Evolutionary conservation across 2,113 vertebrate species (phyloP).

Genomic region (Amblyornis subalaris): DNA sequence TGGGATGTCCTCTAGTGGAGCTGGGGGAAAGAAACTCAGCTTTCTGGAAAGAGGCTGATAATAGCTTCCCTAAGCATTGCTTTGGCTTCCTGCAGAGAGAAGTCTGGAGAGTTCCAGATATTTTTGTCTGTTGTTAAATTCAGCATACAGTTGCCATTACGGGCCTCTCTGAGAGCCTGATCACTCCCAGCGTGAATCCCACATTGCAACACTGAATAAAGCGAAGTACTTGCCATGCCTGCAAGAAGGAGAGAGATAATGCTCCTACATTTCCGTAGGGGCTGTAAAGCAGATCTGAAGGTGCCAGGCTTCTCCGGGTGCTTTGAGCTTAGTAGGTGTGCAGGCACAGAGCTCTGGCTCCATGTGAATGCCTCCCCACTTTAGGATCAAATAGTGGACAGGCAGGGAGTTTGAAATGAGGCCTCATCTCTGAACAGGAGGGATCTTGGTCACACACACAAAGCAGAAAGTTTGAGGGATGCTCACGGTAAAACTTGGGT

Average conservation of each 20-base stretch:
- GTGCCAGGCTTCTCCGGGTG: not conserved
- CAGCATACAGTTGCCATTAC: not conserved
- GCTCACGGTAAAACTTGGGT: not conserved
- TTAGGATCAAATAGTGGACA: not conserved
- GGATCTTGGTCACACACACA: not conserved
- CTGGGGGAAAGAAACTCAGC: not conserved
- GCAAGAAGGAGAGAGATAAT: not conserved
- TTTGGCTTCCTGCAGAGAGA: slow-evolving; percentile 19
- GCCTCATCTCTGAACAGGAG: not conserved
- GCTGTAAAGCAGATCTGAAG: slow-evolving; percentile 12
- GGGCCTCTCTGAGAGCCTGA: not conserved
- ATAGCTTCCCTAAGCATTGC: not conserved
- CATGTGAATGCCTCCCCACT: not conserved
- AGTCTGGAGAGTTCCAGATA: slow-evolving; percentile 46
- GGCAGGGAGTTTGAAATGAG: not conserved
- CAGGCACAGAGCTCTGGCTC: not conserved
- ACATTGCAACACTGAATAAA: not conserved
- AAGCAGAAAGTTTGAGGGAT: not conserved
- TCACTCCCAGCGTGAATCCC: slow-evolving; percentile 14
- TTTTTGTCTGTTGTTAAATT: slow-evolving; percentile 49
- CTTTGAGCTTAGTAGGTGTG: not conserved
- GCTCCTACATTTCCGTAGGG: not conserved
- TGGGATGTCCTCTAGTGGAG: slow-evolving; percentile 35
- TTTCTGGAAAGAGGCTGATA: not conserved
- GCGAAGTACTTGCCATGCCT: not conserved